A percentile compares a stretch with the other conserved stretches of the same genome.
Conservation (phyloP, 2,113 vertebrate species). For the Semnornis frantzii region DNA sequence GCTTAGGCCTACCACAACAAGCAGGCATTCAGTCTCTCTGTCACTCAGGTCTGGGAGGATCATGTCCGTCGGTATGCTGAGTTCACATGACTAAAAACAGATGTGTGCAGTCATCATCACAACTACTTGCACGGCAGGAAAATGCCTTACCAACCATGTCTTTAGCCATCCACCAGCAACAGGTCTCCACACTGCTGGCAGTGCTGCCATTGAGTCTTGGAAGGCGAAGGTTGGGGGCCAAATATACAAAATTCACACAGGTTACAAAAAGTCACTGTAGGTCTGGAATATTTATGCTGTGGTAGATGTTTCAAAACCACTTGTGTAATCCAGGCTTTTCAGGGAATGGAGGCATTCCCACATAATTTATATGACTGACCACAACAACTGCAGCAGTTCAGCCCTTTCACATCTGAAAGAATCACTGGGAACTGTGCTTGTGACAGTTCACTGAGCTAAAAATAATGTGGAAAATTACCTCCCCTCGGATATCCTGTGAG, state of each 20-base stretch:
- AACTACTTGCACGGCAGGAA: background rate
- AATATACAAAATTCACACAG: background rate
- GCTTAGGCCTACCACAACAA: no score
- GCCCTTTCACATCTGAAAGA: background rate
- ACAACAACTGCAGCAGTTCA: background rate
- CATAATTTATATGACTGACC: background rate
- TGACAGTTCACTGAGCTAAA: background rate
- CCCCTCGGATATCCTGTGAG: background rate
- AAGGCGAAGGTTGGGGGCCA: background rate
- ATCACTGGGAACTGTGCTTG: background rate
- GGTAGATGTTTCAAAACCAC: background rate
- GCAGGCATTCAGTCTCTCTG: background rate
- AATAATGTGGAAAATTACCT: background rate
- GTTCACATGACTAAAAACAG: rapidly evolving
- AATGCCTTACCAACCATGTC: background rate
- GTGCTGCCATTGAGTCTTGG: background rate
- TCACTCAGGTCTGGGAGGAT: background rate
- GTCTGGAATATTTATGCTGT: background rate
- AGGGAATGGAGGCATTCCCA: conserved; percentile 1
- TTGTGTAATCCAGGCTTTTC: background rate
- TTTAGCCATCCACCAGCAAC: background rate
- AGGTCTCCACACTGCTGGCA: background rate
- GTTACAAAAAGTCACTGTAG: background rate
- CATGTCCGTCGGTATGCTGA: background rate
- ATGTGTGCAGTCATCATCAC: background rate